Evolutionary conservation across 2,797 vertebrate genomes (phyloP).

Genomic region (Brotula barbata): DNA sequence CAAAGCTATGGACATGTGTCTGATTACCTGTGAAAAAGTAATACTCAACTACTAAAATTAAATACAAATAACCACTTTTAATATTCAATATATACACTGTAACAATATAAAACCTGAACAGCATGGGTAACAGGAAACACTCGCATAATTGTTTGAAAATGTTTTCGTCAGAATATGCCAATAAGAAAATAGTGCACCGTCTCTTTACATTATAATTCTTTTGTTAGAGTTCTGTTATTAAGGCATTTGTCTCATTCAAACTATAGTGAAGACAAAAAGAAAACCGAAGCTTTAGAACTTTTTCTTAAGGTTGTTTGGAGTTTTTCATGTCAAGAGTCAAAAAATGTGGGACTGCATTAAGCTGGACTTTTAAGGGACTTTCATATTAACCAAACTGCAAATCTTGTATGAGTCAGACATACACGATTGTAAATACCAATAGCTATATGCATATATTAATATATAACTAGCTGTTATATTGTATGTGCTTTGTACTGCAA

Average conservation of each 20-base stretch:
- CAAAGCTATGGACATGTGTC: not conserved
- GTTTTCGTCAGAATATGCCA: too few species aligned
- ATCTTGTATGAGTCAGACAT: constrained; percentile 21
- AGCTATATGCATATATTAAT: constrained; percentile 49
- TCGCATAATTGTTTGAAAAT: too few species aligned
- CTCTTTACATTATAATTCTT: too few species aligned
- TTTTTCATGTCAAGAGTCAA: not conserved
- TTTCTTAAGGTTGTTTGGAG: not conserved
- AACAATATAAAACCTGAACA: constrained; percentile 18
- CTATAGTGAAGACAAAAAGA: not conserved
- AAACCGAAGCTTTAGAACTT: not conserved
- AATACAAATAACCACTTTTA: constrained; percentile 24
- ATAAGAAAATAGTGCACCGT: too few species aligned
- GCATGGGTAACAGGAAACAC: constrained; percentile 1
- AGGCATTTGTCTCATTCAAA: not conserved
- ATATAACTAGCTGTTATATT: constrained; percentile 38
- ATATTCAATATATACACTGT: constrained; percentile 7
- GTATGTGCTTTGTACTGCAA: constrained; percentile 62
- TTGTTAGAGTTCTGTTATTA: not conserved
- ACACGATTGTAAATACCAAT: constrained; percentile 67
- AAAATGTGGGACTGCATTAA: not conserved
- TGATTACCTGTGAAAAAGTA: constrained; percentile 21
- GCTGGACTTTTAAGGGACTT: not conserved
- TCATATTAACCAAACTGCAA: constrained; percentile 2
- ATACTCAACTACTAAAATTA: constrained; percentile 18